A percentile compares a stretch with the other conserved stretches of the same genome.
Evolutionary conservation across 2,797 vertebrate species (phyloP).

Genomic region (Gambelia wislizenii): DNA sequence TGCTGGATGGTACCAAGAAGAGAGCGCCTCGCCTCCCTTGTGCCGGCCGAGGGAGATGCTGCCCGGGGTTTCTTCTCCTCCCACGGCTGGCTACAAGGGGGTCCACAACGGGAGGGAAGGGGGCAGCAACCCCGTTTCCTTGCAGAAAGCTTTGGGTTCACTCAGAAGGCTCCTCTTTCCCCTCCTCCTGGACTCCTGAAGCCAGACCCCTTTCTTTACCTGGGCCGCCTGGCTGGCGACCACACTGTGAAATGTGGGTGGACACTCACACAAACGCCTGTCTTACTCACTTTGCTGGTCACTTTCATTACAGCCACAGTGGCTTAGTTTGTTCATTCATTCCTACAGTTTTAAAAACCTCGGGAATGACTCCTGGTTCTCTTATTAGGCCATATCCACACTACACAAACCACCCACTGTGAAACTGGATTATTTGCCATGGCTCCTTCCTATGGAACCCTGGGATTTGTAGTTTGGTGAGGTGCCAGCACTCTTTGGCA

Average conservation of each 20-base stretch:
- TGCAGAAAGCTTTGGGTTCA: slow-evolving; percentile 51
- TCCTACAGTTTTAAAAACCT: slow-evolving; percentile 52
- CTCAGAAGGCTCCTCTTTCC: slow-evolving; percentile 22
- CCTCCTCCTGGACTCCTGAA: slow-evolving; percentile 39
- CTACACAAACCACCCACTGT: too few relatives aligned
- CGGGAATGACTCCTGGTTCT: slow-evolving; percentile 48
- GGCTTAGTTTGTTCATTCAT: neutral
- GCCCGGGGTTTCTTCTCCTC: too few relatives aligned
- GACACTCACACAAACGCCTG: neutral
- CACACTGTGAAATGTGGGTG: slow-evolving; percentile 69
- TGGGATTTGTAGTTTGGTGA: too few relatives aligned
- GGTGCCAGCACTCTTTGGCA: too few relatives aligned
- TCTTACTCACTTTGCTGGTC: neutral
- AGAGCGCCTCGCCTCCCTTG: slow-evolving; percentile 52
- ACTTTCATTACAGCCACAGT: too few relatives aligned
- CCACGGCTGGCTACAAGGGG: slow-evolving; percentile 44
- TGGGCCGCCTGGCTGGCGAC: slow-evolving; percentile 61
- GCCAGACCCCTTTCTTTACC: slow-evolving; percentile 28
- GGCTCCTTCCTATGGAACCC: too few relatives aligned
- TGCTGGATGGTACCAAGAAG: slow-evolving; percentile 34
- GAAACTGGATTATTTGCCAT: too few relatives aligned
- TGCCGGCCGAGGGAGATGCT: too few relatives aligned
- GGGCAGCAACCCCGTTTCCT: neutral
- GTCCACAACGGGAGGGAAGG: slow-evolving; percentile 37
- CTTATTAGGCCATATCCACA: too few relatives aligned